Evolutionary conservation across 2,797 vertebrate species (phyloP), one percentile per base, ranked within the genome.

Genomic region (Salarias fasciatus): DNA sequence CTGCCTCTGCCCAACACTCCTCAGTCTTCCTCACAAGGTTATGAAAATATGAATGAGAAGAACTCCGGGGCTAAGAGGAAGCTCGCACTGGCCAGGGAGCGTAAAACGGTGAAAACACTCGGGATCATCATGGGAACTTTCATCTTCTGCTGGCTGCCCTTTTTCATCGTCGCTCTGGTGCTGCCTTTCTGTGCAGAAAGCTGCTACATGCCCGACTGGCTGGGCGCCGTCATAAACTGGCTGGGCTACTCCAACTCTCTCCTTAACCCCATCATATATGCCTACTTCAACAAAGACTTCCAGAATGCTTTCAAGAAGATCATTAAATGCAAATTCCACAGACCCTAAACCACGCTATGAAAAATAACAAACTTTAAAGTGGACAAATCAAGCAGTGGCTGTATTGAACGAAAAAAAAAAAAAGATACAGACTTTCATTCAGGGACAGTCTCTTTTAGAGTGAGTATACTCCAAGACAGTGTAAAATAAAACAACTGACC

Each of bases 61-160:
- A 94, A 89, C 76, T 86, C 92, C 0, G 96, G 95, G 28, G 93
- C 93, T 5, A 97, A 95, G 82, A 92, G 95, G 44, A 98, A 97
- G 84, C 91, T 95, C 79, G 97, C 96, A 44, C 75, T 99, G 77
- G 95, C 96, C 37, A 91, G 97, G 24, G 97, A 99, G 61, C 94
- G 96, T 53, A 98, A 98, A 85, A 96, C 97, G 0, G 97, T 99
- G 48, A 99, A 99, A 88, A 99, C 97, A 0, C 82, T 99, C 62
- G 97, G 97, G 37, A 99, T 99, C 87, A 98, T 99, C 60, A 99
- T 99, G 96, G 97, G 97, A 13, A 99, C 97, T 11, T 99, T 99
- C 89, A 99, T 98, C 77, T 93, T 99, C 72, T 99, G 97, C 89
- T 99, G 97, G 97, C 88, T 99, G 89, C 97, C 97, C 4, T 99